phyloP scores from a whole-genome alignment of 1,140 invertebrate species.

The Papilio helenus region DNA sequence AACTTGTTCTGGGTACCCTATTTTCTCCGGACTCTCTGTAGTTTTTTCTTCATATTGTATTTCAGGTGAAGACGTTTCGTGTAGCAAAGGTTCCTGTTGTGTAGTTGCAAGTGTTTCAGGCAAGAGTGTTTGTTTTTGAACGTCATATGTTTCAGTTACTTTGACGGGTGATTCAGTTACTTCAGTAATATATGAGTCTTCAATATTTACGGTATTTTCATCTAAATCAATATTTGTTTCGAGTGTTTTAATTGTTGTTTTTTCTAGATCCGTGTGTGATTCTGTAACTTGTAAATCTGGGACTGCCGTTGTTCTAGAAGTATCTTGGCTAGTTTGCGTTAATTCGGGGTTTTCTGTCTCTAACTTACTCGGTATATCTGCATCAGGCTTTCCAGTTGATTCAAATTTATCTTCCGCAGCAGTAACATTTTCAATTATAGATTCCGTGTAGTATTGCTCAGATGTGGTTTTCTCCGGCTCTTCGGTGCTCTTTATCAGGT shows the following conservation, averaged over 20 bases:
- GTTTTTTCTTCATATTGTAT: constrained; percentile 8
- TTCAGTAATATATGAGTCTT: not conserved
- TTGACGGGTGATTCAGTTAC: constrained; percentile 16
- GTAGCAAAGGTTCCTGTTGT: not conserved
- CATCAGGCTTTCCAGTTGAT: not conserved
- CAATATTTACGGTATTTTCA: constrained; percentile 31
- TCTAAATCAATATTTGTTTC: constrained; percentile 14
- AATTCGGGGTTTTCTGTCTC: not conserved
- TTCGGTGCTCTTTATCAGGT: not conserved
- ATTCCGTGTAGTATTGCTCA: not conserved
- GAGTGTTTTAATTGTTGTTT: not conserved
- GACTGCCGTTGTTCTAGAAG: not conserved
- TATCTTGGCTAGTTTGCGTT: not conserved
- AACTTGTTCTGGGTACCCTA: not conserved
- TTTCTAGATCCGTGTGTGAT: not conserved
- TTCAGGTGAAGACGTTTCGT: not conserved
- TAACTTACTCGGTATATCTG: not conserved
- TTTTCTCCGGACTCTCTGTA: not conserved
- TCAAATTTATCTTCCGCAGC: not conserved
- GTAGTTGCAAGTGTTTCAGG: constrained; percentile 9
- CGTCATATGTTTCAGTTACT: constrained; percentile 13
- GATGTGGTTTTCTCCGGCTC: not conserved
- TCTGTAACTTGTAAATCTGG: constrained; percentile 19
- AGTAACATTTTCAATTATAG: not conserved
- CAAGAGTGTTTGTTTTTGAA: not conserved